These are phyloP conservation scores for Nasonia giraulti DNA, from an alignment of 1,140 invertebrate species.

Conservation along the genomic window DNA sequence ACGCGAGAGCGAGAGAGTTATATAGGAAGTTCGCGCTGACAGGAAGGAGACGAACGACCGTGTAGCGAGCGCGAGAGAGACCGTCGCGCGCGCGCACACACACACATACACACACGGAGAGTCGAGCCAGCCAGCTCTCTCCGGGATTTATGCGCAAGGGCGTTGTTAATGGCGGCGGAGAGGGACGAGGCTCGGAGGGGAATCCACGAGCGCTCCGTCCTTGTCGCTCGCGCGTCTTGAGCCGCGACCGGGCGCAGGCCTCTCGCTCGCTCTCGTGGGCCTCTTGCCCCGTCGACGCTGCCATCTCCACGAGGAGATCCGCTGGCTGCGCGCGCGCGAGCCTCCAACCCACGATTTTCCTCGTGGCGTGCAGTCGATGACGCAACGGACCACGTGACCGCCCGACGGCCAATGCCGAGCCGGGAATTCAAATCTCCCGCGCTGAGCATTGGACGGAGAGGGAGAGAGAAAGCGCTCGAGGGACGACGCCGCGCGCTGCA, in stretches of 20 bases:
- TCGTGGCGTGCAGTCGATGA: conserved; percentile 41
- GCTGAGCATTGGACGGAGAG: conserved; percentile 27
- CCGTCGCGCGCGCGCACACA: conserved; percentile 40
- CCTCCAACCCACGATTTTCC: conserved; percentile 14
- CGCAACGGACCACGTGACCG: conserved; percentile 60
- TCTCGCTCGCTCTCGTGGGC: conserved; percentile 21
- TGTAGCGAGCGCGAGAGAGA: conserved; percentile 50
- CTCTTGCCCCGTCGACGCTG: background rate
- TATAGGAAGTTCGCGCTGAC: conserved; percentile 56
- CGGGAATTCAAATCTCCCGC: conserved; percentile 64
- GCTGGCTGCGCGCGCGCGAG: background rate
- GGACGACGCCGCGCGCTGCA: background rate
- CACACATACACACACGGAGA: conserved; percentile 52
- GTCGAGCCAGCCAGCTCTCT: conserved; percentile 52
- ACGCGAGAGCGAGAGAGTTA: conserved; percentile 61
- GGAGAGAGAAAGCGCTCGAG: conserved; percentile 5
- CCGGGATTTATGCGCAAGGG: conserved; percentile 74
- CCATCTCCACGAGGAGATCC: conserved; percentile 2
- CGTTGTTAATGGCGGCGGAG: conserved; percentile 72
- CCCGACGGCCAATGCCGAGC: conserved; percentile 49
- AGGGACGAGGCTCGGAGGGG: conserved; percentile 52
- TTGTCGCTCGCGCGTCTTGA: background rate
- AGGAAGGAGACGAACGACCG: conserved; percentile 64
- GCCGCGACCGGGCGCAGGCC: background rate
- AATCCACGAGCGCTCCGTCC: conserved; percentile 25